Base-by-base conservation (phyloP, 2,113 vertebrate genomes). In the Ptychochromis oligacanthus region DNA sequence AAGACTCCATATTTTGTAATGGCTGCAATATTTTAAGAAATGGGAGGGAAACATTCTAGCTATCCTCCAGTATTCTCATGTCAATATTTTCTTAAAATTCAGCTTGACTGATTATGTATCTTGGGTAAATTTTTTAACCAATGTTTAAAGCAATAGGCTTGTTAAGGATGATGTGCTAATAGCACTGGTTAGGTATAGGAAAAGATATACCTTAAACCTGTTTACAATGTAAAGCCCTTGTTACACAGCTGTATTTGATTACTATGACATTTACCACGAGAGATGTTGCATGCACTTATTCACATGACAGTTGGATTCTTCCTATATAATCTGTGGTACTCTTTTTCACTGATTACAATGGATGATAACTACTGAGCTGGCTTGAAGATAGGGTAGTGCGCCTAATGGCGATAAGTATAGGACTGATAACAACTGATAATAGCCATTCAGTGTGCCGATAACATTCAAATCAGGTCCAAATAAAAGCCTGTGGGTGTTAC, bases 111-210 rank as follows among this genome's bases (percentile, higher is more conserved):
- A 28, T 70, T 22, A 28, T 49, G 3, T 70, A 12, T 2, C 2
- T 49, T 9, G 9, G 9, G 64, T 70, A 49, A 18, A 18, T 18
- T 28, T 18, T 46, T 67, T 18, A 46, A 12, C 22, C 46, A 67
- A 67, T 18, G 22, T 49, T 67, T 49, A 67, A 67, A 67, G 5
- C 9, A 49, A 46, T 15, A 28, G 40, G 15, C 40, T 46, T 67
- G 14, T 49, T 67, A 49, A 49, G 9, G 22, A 67, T 15, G 26
- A 49, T 40, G 28, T 9, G 28, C 9, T 28, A 70, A 70, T 49
- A 1, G 38, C 43, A 67, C 1, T 67, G 38, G 38, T 67, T 67
- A 67, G n/a, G 0, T 65, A 46, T 0, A 46, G 1, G 38, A 24
- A 17, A 31, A 43, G 40, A 43, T 43, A 18, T 12, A 70, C 40